Evolutionary conservation across 2,888 invertebrate genomes (phyloP).

Genomic region (Zootermopsis nevadensis): DNA sequence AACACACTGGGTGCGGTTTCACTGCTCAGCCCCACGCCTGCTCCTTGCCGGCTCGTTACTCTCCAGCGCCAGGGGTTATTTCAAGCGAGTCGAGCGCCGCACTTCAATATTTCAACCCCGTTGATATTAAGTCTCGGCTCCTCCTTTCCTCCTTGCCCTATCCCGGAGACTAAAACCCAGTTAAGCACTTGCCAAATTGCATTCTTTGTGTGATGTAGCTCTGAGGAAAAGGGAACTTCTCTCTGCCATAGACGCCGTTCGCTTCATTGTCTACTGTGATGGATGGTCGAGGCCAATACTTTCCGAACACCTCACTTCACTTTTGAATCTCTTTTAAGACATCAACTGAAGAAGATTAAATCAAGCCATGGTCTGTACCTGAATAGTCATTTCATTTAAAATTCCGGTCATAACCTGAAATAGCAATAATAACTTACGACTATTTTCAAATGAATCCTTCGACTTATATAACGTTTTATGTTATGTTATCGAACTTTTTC

Average conservation of each 20-base stretch:
- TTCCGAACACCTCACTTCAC: slow-evolving; percentile 22
- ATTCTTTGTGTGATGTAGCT: slow-evolving; percentile 45
- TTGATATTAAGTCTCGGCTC: slow-evolving; percentile 49
- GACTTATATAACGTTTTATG: no score
- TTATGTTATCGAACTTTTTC: no score
- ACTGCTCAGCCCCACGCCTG: background rate
- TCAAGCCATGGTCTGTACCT: no score
- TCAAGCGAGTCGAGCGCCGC: slow-evolving; percentile 41
- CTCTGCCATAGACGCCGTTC: background rate
- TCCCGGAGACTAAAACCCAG: slow-evolving; percentile 47
- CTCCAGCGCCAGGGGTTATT: slow-evolving; percentile 41
- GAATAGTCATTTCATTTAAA: no score
- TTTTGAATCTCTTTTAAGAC: background rate
- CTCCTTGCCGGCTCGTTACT: slow-evolving; percentile 44
- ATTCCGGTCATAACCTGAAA: no score
- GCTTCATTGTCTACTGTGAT: slow-evolving; percentile 33
- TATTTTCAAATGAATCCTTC: no score
- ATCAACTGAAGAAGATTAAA: background rate
- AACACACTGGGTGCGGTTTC: slow-evolving; percentile 47
- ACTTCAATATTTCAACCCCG: slow-evolving; percentile 50
- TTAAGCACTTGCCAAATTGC: slow-evolving; percentile 53
- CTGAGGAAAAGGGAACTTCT: background rate
- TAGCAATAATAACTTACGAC: no score
- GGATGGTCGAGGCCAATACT: slow-evolving; percentile 15
- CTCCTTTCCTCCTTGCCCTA: background rate